Conservation (phyloP, 2,113 vertebrate species). For the Tamias sibiricus region DNA sequence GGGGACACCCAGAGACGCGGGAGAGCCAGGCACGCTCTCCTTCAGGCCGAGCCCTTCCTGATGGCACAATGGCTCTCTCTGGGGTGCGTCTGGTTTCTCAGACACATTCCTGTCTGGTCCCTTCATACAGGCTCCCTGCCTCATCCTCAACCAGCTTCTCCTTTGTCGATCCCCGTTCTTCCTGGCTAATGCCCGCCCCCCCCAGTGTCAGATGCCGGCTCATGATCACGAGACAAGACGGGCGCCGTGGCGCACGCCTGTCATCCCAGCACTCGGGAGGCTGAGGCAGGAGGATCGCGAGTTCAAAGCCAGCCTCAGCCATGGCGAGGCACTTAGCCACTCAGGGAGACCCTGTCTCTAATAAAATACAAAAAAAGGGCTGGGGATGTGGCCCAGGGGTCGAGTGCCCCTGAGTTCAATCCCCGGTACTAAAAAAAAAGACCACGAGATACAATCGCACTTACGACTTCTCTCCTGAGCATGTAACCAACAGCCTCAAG, state of each 20-base stretch:
- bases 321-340: too few species aligned
- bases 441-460: not conserved
- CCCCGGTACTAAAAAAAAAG: too few species aligned
- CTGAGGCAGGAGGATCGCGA: too few species aligned
- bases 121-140: not conserved
- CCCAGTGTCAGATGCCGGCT: not conserved
- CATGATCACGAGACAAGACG: not conserved
- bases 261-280: too few species aligned
- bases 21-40: not conserved
- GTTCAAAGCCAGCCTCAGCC: too few species aligned
- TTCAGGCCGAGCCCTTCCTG: not conserved
- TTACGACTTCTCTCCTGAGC: not conserved
- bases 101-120: not conserved
- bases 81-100: not conserved
- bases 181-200: not conserved
- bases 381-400: too few species aligned
- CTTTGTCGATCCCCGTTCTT: not conserved
- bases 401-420: too few species aligned
- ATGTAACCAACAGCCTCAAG: not conserved
- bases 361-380: too few species aligned
- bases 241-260: too few species aligned
- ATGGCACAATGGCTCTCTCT: not conserved
- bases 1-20: not conserved
- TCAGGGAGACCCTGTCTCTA: too few species aligned
- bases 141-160: not conserved